Base-by-base conservation (phyloP, 2,797 vertebrate species). In the Cryptoblepharus egeriae region DNA sequence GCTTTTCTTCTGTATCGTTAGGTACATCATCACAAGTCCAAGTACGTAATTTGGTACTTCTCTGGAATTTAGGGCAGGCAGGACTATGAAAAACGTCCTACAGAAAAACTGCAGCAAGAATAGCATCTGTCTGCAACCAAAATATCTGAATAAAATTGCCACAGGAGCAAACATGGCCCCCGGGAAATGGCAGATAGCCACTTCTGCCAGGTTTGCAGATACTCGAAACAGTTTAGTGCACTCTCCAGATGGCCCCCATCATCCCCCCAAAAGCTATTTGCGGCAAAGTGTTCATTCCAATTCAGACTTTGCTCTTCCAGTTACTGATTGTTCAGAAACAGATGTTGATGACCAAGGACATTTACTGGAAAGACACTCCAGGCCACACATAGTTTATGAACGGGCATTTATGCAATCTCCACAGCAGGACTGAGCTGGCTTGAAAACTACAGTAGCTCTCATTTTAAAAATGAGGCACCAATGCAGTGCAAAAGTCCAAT, bases 1-100 rank as follows among this genome's bases (percentile, higher is more conserved):
- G 68, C 55, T n/a, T 28, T 1, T 9, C 13, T 2, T 39, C 1
- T 4, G 26, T 0, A 1, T 6, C 3, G 8, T 1, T 0, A 2
- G 20, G 5, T n/a, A n/a, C n/a, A n/a, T 49, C 9, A 1, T 1
- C 75, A 22, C 8, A 13, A 60, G 20, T 2, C 71, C 39, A 79
- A 60, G 24, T 18, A n/a, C n/a, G n/a, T n/a, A 4, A 1, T 52
- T 70, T 70, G 58, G 11, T 11, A 28, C 67, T 63, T n/a, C 28
- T 13, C 60, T 39, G 55, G 3, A 39, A 65, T 65, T 28, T 32
- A 4, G 1, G 0, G 2, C 77, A 16, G 4, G 30, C 4, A 60
- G 20, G 52, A 52, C 61, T 49, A 18, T 28, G 16, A 39, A 74
- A 58, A 79, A n/a, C 58, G 52, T 49, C 42, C 26, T 39, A 49